Evolutionary conservation across 2,888 invertebrate species (phyloP).

Genomic region (Xestia ashworthii): DNA sequence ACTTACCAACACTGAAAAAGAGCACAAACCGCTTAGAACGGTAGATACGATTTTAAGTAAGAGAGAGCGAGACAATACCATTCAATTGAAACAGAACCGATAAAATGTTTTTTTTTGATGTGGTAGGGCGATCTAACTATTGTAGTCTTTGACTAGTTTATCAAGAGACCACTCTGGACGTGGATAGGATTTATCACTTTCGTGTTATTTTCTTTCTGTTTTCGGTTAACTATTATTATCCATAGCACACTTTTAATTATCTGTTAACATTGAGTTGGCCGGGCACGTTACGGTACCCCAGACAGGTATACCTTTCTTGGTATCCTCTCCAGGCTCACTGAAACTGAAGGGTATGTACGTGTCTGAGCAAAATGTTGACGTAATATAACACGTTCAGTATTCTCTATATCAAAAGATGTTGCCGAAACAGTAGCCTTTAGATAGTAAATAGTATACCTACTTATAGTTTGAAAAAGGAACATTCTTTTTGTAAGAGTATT

Average conservation of each 20-base stretch:
- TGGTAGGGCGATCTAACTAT: background rate
- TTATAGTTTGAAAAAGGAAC: too few relatives aligned
- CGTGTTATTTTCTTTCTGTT: background rate
- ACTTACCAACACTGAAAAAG: background rate
- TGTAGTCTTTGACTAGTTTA: background rate
- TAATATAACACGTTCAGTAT: constrained; percentile 15
- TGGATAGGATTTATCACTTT: background rate
- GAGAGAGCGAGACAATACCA: background rate
- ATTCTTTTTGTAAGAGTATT: background rate
- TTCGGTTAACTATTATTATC: constrained; percentile 7
- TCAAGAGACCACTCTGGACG: background rate
- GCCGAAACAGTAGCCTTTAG: constrained; percentile 2
- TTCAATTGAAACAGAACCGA: background rate
- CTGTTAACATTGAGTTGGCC: constrained; percentile 20
- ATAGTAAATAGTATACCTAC: background rate
- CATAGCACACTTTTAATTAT: constrained; percentile 35
- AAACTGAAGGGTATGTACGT: constrained; percentile 51
- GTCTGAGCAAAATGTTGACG: constrained; percentile 40
- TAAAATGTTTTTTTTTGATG: background rate
- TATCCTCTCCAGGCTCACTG: constrained; percentile 45
- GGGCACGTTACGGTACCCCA: constrained; percentile 28
- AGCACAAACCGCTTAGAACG: background rate
- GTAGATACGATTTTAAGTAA: background rate
- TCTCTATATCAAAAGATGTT: background rate
- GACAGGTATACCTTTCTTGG: constrained; percentile 30